These are phyloP conservation scores for Myxocyprinus asiaticus DNA, from an alignment of 2,113 vertebrate species.

Conservation along the genomic window DNA sequence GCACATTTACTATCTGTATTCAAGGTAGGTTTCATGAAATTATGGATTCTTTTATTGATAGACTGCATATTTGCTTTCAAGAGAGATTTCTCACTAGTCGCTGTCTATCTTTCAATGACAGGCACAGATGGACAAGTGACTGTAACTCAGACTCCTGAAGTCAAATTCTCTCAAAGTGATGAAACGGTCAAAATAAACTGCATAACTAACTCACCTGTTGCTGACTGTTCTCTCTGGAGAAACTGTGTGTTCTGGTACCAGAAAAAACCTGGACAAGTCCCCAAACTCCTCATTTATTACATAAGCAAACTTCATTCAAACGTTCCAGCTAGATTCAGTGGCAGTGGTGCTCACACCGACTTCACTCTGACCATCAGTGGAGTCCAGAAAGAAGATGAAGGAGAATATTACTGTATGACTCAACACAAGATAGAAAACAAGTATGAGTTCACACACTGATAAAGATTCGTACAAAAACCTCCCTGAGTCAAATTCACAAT, in stretches of 20 bases:
- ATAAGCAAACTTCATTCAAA: background rate
- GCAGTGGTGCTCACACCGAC: constrained; percentile 9
- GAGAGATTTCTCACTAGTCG: background rate
- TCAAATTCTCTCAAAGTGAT: background rate
- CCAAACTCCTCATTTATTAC: background rate
- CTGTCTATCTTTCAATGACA: background rate
- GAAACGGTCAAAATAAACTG: constrained; percentile 22
- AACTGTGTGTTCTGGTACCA: constrained; percentile 5
- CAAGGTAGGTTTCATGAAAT: background rate
- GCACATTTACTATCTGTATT: background rate
- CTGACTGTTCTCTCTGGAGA: constrained; percentile 7
- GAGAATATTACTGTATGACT: constrained; percentile 9
- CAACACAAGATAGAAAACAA: background rate
- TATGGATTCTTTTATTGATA: background rate
- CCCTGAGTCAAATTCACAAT: background rate
- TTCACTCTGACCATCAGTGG: background rate
- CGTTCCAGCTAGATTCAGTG: background rate
- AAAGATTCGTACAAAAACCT: too few relatives aligned
- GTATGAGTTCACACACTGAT: background rate
- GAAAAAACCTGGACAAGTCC: constrained; percentile 1
- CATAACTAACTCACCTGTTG: constrained; percentile 7
- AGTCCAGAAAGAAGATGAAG: constrained; percentile 14
- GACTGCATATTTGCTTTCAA: background rate
- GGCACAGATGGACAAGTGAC: constrained; percentile 2
- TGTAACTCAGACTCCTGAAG: constrained; percentile 1